Evolutionary conservation across 1,140 invertebrate genomes (phyloP), one percentile per base, ranked within the genome.

Genomic region (Diorhabda sublineata): DNA sequence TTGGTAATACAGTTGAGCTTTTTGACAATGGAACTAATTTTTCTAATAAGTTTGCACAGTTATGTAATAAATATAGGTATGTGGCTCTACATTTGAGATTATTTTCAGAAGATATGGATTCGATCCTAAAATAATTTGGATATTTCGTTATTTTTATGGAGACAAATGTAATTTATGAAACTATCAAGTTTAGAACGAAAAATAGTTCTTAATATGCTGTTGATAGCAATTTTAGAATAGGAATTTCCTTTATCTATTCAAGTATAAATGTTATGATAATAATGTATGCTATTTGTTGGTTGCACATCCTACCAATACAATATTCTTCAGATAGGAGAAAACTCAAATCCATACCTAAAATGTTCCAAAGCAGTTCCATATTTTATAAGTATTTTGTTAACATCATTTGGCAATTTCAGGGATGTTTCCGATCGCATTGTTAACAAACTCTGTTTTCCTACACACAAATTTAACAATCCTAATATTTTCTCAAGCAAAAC

Each of bases 311-410:
- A 26, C 26, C 26, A 26, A 26, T 26, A 26, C 26, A 26, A 26
- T 26, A 26, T 26, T 26, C 26, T 26, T 26, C 26, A 26, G 26
- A 26, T 26, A 26, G 26, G 26, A 26, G 26, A 26, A 26, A 26
- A 26, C 26, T 65, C 57, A 64, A 73, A 67, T 11, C 71, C 43
- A 43, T 66, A 85, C 84, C 82, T 82, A 66, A 82, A 85, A 76
- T 84, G 82, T 63, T 81, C 79, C 42, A 87, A 76, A 44, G 84
- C 75, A 64, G 85, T 84, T 56, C 77, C 80, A 63, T 75, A 77
- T 62, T 76, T 69, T 8, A 71, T 56, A n/a, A 80, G 73, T 41
- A 76, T 63, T 43, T 77, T 74, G 60, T 76, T 76, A 41, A 81
- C 71, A 61, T 76, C 72, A 52, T 73, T 77, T 26, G 74, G 58